Conservation (phyloP, 2,888 invertebrate species). For the Agriopis marginaria region DNA sequence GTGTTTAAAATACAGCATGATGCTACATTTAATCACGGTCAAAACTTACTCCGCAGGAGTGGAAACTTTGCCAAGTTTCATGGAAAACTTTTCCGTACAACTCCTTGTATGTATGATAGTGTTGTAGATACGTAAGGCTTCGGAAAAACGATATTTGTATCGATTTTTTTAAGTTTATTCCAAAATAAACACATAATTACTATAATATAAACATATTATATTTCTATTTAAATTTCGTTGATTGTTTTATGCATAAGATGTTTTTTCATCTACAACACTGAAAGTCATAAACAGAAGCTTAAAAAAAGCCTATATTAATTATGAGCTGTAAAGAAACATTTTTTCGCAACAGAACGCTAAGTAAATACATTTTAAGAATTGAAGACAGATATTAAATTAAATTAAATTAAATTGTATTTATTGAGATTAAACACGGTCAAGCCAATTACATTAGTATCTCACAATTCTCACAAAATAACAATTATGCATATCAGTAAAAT, state of each 20-base stretch:
- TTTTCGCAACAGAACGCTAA: neutral
- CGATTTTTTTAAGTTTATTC: neutral
- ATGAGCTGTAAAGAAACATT: neutral
- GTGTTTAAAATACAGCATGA: conserved; percentile 30
- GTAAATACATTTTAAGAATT: neutral
- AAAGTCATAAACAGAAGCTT: neutral
- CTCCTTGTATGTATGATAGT: conserved; percentile 41
- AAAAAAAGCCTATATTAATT: neutral
- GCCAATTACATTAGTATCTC: no score
- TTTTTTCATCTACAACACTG: neutral
- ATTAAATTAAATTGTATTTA: no score
- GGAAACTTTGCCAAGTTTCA: conserved; percentile 48
- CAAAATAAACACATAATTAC: neutral
- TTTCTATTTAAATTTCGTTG: no score
- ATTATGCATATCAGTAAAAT: no score
- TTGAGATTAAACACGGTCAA: no score
- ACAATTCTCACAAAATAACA: no score
- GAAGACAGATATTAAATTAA: no score
- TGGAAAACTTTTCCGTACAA: conserved; percentile 52
- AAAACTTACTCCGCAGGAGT: conserved; percentile 43
- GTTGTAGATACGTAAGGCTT: conserved; percentile 26
- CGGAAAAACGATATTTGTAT: neutral
- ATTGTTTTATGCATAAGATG: neutral
- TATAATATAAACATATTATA: neutral
- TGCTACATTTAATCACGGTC: conserved; percentile 53